phyloP scores from a whole-genome alignment of 2,113 vertebrate species.

The Zosterops hypoxanthus region DNA sequence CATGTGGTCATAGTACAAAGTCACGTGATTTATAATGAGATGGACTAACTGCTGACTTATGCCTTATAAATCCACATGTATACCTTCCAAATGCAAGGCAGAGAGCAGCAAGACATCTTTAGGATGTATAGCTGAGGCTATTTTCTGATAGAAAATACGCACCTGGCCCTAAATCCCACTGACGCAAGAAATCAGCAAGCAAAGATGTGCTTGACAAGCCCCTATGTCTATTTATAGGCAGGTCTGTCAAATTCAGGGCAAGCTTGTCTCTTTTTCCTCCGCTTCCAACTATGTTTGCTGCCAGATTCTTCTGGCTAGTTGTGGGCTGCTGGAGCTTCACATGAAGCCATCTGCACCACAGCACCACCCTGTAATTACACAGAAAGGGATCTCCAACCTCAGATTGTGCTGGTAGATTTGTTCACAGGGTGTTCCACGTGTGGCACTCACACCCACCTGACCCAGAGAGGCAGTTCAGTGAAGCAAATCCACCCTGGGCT shows the following conservation, averaged over 20 bases:
- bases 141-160: background rate
- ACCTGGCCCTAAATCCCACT: constrained; percentile 5
- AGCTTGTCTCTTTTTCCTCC: background rate
- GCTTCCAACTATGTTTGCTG: constrained; percentile 40
- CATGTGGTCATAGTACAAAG: constrained; percentile 54
- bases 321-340: constrained; percentile 34
- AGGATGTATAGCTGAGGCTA: background rate
- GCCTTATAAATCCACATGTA: constrained; percentile 32
- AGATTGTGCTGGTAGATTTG: constrained; percentile 37
- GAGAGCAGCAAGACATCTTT: constrained; percentile 14
- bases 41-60: background rate
- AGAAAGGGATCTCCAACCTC: constrained; percentile 72
- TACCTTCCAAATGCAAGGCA: constrained; percentile 60
- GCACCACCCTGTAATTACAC: constrained; percentile 87
- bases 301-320: constrained; percentile 58
- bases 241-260: constrained; percentile 56
- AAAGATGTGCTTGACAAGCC: constrained; percentile 26
- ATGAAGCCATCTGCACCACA: constrained; percentile 77
- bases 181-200: background rate
- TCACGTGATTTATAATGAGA: constrained; percentile 46
- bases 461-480: fast-evolving
- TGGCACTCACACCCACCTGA: background rate
- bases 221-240: constrained; percentile 57
- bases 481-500: background rate
- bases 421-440: background rate